Conservation (phyloP, 2,888 invertebrate species). For the Orchestes rusci region DNA sequence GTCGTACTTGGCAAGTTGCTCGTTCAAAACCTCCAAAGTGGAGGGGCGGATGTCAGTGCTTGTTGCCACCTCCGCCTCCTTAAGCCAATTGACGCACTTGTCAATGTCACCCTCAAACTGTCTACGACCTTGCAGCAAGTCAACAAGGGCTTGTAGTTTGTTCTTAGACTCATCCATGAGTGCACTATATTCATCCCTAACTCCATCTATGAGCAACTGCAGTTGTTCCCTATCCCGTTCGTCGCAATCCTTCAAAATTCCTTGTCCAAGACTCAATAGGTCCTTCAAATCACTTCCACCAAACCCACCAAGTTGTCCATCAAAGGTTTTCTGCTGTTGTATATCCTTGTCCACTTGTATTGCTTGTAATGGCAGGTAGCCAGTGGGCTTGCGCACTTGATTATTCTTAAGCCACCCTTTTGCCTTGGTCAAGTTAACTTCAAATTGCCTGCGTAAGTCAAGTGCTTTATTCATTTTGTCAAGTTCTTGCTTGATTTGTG, state of each 20-base stretch:
- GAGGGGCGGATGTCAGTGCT: slow-evolving; percentile 73
- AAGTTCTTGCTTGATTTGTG: slow-evolving; percentile 65
- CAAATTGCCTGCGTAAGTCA: slow-evolving; percentile 68
- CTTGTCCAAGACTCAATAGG: slow-evolving; percentile 66
- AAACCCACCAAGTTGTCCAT: slow-evolving; percentile 70
- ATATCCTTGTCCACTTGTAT: slow-evolving; percentile 78
- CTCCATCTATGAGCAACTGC: slow-evolving; percentile 59
- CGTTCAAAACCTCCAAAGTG: slow-evolving; percentile 75
- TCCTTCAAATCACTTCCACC: slow-evolving; percentile 67
- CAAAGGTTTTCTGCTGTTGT: slow-evolving; percentile 64
- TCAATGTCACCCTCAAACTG: slow-evolving; percentile 76
- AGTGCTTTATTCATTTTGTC: slow-evolving; percentile 62
- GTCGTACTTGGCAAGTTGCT: slow-evolving; percentile 81
- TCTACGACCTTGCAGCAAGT: slow-evolving; percentile 68
- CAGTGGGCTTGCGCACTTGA: slow-evolving; percentile 65
- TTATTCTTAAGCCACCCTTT: slow-evolving; percentile 75
- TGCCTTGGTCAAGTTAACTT: slow-evolving; percentile 70
- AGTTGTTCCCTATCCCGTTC: slow-evolving; percentile 60
- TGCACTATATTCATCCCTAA: slow-evolving; percentile 64
- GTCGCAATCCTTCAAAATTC: slow-evolving; percentile 74
- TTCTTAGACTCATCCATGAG: slow-evolving; percentile 67
- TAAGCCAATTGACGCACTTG: slow-evolving; percentile 80
- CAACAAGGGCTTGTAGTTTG: slow-evolving; percentile 62
- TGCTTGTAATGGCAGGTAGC: slow-evolving; percentile 72
- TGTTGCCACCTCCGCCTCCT: slow-evolving; percentile 82